Evolutionary conservation across 2,888 invertebrate genomes (phyloP).

Genomic region (Sisyra nigra): DNA sequence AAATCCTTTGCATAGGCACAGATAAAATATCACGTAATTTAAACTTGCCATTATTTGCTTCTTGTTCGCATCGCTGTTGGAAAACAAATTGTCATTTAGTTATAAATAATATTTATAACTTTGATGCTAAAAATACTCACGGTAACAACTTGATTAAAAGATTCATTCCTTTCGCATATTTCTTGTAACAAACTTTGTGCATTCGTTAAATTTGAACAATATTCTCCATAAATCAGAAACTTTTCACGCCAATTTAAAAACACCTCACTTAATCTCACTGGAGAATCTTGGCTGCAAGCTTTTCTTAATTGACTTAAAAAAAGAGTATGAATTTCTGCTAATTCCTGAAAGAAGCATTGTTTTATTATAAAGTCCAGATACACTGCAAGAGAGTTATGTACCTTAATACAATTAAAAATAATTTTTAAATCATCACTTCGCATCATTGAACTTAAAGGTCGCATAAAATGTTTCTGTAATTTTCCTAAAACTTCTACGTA

Average conservation of each 20-base stretch:
- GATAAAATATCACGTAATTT: slow-evolving; percentile 89
- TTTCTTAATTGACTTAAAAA: slow-evolving; percentile 67
- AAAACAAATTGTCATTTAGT: slow-evolving; percentile 9
- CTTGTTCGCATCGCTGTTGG: slow-evolving; percentile 75
- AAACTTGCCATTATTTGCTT: slow-evolving; percentile 88
- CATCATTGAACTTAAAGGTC: slow-evolving; percentile 55
- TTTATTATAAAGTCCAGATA: background rate
- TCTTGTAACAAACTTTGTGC: slow-evolving; percentile 80
- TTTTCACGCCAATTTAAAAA: slow-evolving; percentile 84
- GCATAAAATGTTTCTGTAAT: slow-evolving; percentile 62
- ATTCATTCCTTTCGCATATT: slow-evolving; percentile 46
- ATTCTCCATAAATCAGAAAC: slow-evolving; percentile 87
- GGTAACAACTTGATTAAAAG: slow-evolving; percentile 47
- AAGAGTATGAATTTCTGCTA: slow-evolving; percentile 72
- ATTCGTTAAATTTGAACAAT: slow-evolving; percentile 82
- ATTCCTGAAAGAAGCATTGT: slow-evolving; percentile 45
- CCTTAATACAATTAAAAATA: slow-evolving; percentile 85
- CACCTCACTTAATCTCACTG: slow-evolving; percentile 54
- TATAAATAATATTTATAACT: background rate
- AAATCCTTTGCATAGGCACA: slow-evolving; percentile 95
- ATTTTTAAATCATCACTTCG: slow-evolving; percentile 56
- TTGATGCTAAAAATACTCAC: slow-evolving; percentile 30
- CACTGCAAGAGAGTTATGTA: too few relatives aligned
- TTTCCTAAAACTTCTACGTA: slow-evolving; percentile 88
- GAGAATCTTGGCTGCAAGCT: slow-evolving; percentile 45